These are phyloP conservation scores for Hippocampus mohnikei DNA, from an alignment of 2,113 vertebrate species.

Conservation along the genomic window DNA sequence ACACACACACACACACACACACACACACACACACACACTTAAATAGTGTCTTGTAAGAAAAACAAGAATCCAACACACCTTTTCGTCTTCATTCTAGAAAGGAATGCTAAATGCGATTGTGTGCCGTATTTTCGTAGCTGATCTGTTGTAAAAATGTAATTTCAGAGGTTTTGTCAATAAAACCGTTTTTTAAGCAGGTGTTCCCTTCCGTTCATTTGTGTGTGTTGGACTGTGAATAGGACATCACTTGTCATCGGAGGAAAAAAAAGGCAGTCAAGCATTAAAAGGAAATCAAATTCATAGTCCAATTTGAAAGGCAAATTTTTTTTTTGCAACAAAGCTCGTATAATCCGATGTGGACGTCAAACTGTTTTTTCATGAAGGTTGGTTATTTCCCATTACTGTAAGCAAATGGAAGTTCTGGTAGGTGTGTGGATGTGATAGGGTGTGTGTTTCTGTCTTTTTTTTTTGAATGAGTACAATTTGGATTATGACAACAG, in stretches of 20 bases:
- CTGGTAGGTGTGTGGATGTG: conserved; percentile 29
- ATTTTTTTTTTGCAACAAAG: conserved; percentile 33
- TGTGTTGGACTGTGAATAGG: background rate
- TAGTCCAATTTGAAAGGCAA: conserved; percentile 5
- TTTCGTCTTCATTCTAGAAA: background rate
- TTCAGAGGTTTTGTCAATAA: background rate
- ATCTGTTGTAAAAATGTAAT: background rate
- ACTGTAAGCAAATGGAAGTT: conserved; percentile 54
- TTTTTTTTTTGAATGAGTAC: too few species aligned
- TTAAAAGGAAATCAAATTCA: background rate
- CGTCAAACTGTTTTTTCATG: conserved; percentile 38
- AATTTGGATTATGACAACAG: background rate
- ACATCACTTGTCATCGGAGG: background rate
- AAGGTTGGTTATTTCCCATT: conserved; percentile 69
- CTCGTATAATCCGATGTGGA: conserved; percentile 17
- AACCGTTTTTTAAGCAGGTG: background rate
- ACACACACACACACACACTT: conserved; percentile 13
- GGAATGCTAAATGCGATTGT: background rate
- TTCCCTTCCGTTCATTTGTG: background rate
- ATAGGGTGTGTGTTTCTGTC: background rate
- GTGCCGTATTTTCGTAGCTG: background rate
- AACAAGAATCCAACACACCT: background rate
- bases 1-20: conserved; percentile 10
- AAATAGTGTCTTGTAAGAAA: conserved; percentile 22
- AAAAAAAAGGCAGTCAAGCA: background rate